Percentiles rank a stretch among this genome's conserved stretches.
Evolutionary conservation across 2,113 vertebrate genomes (phyloP).

Genomic region (Tyto alba): DNA sequence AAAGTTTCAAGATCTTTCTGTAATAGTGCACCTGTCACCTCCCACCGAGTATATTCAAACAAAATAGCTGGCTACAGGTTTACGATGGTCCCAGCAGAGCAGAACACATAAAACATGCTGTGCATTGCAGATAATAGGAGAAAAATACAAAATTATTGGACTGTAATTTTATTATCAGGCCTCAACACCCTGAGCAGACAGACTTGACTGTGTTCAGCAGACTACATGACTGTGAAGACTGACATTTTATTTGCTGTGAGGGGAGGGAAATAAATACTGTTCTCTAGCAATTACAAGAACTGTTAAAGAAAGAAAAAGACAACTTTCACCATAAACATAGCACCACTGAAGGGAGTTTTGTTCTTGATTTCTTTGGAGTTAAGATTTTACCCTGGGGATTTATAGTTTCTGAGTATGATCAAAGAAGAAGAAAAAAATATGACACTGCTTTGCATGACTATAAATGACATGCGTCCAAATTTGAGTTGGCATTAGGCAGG

Average conservation of each 20-base stretch:
- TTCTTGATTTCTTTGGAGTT: not conserved
- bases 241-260: not conserved
- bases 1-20: not conserved
- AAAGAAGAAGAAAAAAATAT: constrained; percentile 25
- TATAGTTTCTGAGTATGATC: constrained; percentile 9
- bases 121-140: not conserved
- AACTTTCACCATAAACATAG: not conserved
- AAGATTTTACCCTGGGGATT: constrained; percentile 34
- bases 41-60: not conserved
- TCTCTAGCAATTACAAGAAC: not conserved
- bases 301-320: not conserved
- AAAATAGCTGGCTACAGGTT: not conserved
- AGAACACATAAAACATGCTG: not conserved
- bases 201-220: not conserved
- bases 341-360: not conserved
- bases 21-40: not conserved
- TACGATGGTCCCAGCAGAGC: not conserved
- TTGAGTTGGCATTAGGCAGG: constrained; percentile 27
- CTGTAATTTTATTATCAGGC: not conserved
- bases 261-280: not conserved
- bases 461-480: constrained; percentile 18
- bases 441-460: not conserved
- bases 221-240: not conserved
- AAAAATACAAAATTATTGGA: not conserved
- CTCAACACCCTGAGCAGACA: not conserved